Conservation (phyloP, 2,888 invertebrate species). For the Lithodes maja region DNA sequence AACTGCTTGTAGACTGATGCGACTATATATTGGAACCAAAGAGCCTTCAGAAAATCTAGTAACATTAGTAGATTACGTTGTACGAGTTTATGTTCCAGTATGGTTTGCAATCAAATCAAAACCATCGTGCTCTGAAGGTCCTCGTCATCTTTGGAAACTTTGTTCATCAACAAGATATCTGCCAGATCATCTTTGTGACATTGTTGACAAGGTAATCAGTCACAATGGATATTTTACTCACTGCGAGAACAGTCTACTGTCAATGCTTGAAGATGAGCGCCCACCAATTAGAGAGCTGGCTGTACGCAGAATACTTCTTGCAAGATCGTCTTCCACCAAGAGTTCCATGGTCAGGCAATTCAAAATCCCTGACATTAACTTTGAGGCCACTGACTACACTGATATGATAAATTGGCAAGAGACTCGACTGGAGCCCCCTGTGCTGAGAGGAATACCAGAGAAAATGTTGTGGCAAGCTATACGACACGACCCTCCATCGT, state of each 20-base stretch:
- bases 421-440: neutral
- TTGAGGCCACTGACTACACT: neutral
- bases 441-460: neutral
- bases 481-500: neutral
- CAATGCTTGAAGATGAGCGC: neutral
- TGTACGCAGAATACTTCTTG: neutral
- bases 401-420: neutral
- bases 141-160: neutral
- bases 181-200: neutral
- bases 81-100: neutral
- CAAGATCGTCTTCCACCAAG: neutral
- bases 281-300: neutral
- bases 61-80: neutral
- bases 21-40: neutral
- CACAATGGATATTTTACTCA: neutral
- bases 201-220: neutral
- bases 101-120: neutral
- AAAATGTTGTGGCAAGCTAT: neutral
- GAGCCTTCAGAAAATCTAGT: neutral
- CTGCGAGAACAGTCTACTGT: neutral
- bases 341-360: neutral
- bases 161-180: neutral
- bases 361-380: neutral
- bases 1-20: neutral
- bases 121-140: neutral